phyloP scores from a whole-genome alignment of 2,113 vertebrate genomes.

The Clarias macrocephalus region DNA sequence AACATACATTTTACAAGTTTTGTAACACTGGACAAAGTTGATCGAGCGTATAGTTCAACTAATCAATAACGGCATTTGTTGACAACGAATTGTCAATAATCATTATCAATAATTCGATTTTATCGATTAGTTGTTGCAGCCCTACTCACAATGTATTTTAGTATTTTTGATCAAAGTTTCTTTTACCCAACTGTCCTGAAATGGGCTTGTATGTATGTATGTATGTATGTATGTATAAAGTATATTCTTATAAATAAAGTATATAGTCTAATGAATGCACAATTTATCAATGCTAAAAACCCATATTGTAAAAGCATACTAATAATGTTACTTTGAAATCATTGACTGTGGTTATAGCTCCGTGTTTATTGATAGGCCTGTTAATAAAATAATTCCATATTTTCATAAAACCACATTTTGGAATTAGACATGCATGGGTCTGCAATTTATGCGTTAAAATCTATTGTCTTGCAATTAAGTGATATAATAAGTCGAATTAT shows the following conservation, averaged over 20 bases:
- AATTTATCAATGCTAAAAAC: neutral
- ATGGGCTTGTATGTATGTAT: neutral
- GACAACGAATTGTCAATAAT: no score
- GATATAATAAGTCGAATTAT: neutral
- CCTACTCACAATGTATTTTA: neutral
- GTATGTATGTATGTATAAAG: no score
- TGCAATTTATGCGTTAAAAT: neutral
- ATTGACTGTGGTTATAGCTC: neutral
- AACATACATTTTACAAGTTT: no score
- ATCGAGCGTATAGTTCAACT: no score
- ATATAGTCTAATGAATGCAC: neutral
- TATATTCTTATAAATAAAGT: neutral
- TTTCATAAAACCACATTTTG: neutral
- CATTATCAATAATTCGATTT: no score
- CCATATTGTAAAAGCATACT: neutral
- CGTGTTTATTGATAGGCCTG: neutral
- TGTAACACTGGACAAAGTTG: no score
- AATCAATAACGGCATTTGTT: no score
- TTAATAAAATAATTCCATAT: neutral
- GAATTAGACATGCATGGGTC: neutral
- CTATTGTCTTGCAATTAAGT: neutral
- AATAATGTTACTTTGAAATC: neutral
- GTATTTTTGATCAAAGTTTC: neutral
- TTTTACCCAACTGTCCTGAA: neutral
- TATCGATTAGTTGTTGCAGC: no score